Conservation (phyloP, 2,797 vertebrate genomes). For the Mormyrops attenuatus region DNA sequence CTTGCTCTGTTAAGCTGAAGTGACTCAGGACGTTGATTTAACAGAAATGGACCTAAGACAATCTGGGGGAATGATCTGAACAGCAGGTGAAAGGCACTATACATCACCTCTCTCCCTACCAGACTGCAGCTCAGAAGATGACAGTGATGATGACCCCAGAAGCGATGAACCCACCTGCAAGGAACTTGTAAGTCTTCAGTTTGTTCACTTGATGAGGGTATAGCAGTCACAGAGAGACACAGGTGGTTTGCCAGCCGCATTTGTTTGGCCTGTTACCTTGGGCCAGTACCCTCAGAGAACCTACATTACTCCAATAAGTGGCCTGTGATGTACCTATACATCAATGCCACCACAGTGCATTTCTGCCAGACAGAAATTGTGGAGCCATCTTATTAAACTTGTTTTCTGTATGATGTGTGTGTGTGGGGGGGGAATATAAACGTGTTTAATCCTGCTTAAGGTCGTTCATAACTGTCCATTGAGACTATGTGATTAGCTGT, state of each 20-base stretch:
- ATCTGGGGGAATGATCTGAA: neutral
- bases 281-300: slow-evolving; percentile 29
- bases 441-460: neutral
- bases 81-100: neutral
- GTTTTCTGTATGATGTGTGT: slow-evolving; percentile 33
- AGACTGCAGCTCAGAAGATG: slow-evolving; percentile 61
- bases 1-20: neutral
- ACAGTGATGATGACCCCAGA: slow-evolving; percentile 59
- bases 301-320: slow-evolving; percentile 48
- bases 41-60: neutral
- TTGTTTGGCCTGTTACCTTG: slow-evolving; percentile 30
- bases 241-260: neutral
- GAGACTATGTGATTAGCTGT: neutral
- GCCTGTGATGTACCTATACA: slow-evolving; percentile 51
- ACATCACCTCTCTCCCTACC: slow-evolving; percentile 19
- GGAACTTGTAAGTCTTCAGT: slow-evolving; percentile 63
- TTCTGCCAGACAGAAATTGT: slow-evolving; percentile 57
- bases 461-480: neutral
- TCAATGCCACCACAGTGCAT: slow-evolving; percentile 46
- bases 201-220: neutral
- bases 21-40: neutral
- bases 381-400: slow-evolving; percentile 35
- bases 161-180: slow-evolving; percentile 48
- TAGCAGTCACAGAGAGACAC: neutral
- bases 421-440: neutral